phyloP scores from a whole-genome alignment of 2,888 invertebrate genomes.

The Lithophane semibrunnea region DNA sequence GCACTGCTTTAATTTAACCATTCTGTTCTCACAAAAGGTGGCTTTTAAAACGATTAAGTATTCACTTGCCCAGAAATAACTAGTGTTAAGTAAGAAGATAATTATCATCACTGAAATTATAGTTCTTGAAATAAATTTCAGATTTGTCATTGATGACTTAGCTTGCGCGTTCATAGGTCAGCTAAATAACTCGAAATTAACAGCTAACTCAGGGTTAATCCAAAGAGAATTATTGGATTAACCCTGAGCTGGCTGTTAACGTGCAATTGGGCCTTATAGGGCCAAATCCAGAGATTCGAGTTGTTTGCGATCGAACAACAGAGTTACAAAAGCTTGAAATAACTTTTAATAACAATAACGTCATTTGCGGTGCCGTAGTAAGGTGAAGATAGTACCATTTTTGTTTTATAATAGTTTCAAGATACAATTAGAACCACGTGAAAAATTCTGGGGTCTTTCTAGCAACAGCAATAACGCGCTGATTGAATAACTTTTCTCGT shows the following conservation, averaged over 20 bases:
- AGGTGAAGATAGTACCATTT: background rate
- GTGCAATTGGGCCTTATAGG: no score
- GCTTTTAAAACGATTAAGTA: background rate
- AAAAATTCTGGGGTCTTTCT: background rate
- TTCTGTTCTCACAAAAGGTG: background rate
- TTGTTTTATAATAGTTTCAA: background rate
- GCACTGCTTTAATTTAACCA: constrained; percentile 16
- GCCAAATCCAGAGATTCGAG: no score
- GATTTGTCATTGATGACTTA: background rate
- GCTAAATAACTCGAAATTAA: no score
- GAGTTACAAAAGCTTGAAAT: background rate
- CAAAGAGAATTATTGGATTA: no score
- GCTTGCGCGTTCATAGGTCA: no score
- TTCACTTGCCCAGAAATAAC: background rate
- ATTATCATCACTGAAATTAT: no score
- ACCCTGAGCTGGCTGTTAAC: no score
- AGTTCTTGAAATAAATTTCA: background rate
- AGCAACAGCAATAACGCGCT: background rate
- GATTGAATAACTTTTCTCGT: constrained; percentile 5
- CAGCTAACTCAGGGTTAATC: no score
- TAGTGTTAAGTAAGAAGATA: background rate
- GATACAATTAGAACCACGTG: no score
- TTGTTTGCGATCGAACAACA: no score
- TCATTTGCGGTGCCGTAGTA: background rate
- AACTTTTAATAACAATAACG: no score